Evolutionary conservation across 1,140 invertebrate genomes (phyloP).

Genomic region (Oedothorax gibbosus): DNA sequence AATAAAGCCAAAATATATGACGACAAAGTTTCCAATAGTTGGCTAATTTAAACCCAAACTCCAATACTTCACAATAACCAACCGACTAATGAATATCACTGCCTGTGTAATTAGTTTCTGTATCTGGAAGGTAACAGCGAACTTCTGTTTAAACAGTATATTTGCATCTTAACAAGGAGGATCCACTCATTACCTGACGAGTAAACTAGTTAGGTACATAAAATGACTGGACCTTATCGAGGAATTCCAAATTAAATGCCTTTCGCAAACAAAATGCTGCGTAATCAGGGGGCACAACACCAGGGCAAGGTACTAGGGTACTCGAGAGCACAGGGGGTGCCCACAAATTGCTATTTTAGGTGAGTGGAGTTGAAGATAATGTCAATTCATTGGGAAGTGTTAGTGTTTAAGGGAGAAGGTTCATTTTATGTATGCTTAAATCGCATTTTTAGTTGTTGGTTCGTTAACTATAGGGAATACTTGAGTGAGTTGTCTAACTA

Average conservation of each 20-base stretch:
- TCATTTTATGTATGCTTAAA: too few relatives aligned
- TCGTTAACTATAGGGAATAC: too few relatives aligned
- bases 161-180: constrained; percentile 57
- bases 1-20: too few relatives aligned
- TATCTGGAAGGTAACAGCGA: constrained; percentile 51
- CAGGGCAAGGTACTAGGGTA: neutral
- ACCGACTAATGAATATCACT: constrained; percentile 48
- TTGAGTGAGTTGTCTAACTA: too few relatives aligned
- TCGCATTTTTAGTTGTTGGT: too few relatives aligned
- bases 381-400: neutral
- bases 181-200: constrained; percentile 37
- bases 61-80: constrained; percentile 14
- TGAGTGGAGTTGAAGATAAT: neutral
- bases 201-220: constrained; percentile 36
- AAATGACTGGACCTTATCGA: constrained; percentile 33
- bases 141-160: constrained; percentile 56
- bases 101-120: constrained; percentile 46
- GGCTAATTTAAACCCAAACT: constrained; percentile 9
- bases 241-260: constrained; percentile 33
- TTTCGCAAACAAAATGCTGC: constrained; percentile 25
- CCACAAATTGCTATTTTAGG: too few relatives aligned
- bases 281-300: constrained; percentile 23
- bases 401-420: too few relatives aligned
- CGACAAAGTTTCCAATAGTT: constrained; percentile 22
- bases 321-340: too few relatives aligned